Evolutionary conservation across 2,113 vertebrate species (phyloP).

Genomic region (Bubalus kerabau): DNA sequence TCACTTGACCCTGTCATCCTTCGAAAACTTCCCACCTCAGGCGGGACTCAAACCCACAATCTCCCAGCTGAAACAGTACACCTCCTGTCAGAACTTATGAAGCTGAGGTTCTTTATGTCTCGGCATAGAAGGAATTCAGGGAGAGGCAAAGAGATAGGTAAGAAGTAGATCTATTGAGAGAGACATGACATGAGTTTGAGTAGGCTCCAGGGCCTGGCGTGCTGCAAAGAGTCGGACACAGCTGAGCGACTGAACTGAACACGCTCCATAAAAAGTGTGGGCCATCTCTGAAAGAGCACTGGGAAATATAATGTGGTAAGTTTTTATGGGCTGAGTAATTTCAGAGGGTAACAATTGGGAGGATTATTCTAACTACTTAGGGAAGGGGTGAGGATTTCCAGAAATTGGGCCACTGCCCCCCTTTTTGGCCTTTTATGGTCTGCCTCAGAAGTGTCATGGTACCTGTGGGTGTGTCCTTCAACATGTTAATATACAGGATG

Average conservation of each 20-base stretch:
- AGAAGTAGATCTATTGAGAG: neutral
- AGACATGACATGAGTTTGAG: neutral
- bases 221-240: neutral
- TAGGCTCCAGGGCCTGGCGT: neutral
- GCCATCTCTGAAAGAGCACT: neutral
- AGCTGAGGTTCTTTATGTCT: neutral
- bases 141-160: neutral
- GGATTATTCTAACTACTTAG: neutral
- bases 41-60: neutral
- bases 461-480: neutral
- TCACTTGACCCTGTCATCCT: neutral
- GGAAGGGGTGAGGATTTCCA: neutral
- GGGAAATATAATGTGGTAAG: neutral
- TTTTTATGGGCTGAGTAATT: neutral
- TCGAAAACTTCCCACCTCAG: neutral
- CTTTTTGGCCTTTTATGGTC: neutral
- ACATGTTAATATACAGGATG: neutral
- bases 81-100: neutral
- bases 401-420: neutral
- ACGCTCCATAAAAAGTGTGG: neutral
- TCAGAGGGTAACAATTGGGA: neutral
- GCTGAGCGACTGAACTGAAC: neutral
- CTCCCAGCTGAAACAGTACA: neutral
- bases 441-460: neutral
- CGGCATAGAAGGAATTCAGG: neutral